Evolutionary conservation across 2,113 vertebrate genomes (phyloP).

Genomic region (Anguilla japonica): DNA sequence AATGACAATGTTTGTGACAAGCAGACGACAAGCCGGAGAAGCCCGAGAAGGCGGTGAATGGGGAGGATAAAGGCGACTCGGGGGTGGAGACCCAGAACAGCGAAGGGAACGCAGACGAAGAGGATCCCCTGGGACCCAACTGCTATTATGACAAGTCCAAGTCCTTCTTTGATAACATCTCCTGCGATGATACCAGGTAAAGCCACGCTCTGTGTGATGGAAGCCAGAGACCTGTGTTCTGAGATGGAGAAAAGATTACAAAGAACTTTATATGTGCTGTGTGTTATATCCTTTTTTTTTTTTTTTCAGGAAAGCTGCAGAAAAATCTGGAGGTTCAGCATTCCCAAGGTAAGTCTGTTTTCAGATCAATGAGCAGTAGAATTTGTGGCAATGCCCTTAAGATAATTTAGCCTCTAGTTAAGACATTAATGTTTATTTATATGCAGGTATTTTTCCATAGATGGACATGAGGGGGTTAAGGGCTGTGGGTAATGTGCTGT

Average conservation of each 20-base stretch:
- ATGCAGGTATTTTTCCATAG: no score
- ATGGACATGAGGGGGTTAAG: neutral
- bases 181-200: slow-evolving; percentile 90
- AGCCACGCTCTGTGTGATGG: neutral
- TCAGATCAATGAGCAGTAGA: neutral
- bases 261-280: slow-evolving; percentile 9
- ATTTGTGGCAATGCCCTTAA: no score
- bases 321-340: slow-evolving; percentile 51
- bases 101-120: slow-evolving; percentile 86
- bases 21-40: slow-evolving; percentile 90
- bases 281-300: neutral
- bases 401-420: no score
- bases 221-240: neutral
- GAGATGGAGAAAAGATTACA: neutral
- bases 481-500: neutral
- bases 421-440: no score
- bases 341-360: slow-evolving; percentile 55
- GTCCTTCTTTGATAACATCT: slow-evolving; percentile 98
- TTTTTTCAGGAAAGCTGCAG: slow-evolving; percentile 26
- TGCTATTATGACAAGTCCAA: slow-evolving; percentile 98
- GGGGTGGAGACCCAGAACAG: slow-evolving; percentile 81
- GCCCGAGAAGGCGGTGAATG: slow-evolving; percentile 86
- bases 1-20: neutral
- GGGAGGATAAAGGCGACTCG: slow-evolving; percentile 90
- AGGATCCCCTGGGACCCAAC: slow-evolving; percentile 80